Evolutionary conservation across 2,113 vertebrate species (phyloP).

Genomic region (Arenaria interpres): DNA sequence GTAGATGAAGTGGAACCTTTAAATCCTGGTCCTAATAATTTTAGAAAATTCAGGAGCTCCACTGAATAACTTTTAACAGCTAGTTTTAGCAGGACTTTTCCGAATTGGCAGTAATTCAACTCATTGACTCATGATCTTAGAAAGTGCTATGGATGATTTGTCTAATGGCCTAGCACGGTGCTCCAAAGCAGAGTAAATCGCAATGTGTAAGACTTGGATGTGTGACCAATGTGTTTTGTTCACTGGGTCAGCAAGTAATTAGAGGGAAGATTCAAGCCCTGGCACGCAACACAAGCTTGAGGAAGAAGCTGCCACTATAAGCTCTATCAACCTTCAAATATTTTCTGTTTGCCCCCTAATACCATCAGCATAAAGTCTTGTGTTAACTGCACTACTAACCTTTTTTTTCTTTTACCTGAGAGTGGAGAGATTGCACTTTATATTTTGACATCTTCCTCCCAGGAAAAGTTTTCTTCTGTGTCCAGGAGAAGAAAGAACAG

Average conservation of each 20-base stretch:
- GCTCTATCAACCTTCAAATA: not conserved
- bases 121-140: not conserved
- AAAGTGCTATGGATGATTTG: constrained; percentile 24
- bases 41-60: not conserved
- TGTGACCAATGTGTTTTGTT: constrained; percentile 48
- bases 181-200: constrained; percentile 36
- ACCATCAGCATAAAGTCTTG: not conserved
- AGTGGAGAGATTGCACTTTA: not conserved
- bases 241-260: constrained; percentile 37
- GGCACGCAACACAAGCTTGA: not conserved
- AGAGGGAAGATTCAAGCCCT: not conserved
- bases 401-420: not conserved
- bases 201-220: not conserved
- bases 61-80: not conserved
- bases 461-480: not conserved
- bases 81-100: not conserved
- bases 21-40: not conserved
- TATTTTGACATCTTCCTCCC: not conserved
- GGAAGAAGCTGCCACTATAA: not conserved
- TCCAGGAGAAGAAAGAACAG: not conserved
- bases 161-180: constrained; percentile 7
- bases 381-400: not conserved
- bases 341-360: not conserved
- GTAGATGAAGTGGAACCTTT: not conserved
- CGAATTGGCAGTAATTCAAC: not conserved